Percentiles rank a stretch among this genome's conserved stretches.
phyloP scores from a whole-genome alignment of 2,888 invertebrate genomes.

The Patella depressa region DNA sequence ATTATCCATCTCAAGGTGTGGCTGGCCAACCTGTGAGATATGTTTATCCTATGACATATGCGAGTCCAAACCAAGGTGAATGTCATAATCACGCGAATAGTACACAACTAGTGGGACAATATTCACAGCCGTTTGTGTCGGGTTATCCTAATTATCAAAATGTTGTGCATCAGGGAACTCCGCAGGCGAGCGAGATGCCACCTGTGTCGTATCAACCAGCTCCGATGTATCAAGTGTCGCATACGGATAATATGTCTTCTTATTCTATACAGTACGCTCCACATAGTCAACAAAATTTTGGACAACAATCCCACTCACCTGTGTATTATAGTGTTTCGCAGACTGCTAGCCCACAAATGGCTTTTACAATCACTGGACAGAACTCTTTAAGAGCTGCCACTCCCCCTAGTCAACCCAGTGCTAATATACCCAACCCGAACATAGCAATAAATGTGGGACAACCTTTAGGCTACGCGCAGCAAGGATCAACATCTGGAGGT shows the following conservation, averaged over 20 bases:
- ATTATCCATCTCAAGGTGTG: constrained; percentile 43
- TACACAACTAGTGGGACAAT: constrained; percentile 22
- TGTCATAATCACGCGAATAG: constrained; percentile 16
- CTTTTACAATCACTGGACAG: constrained; percentile 29
- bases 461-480: constrained; percentile 27
- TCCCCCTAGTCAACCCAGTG: constrained; percentile 44
- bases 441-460: constrained; percentile 37
- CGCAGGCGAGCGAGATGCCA: constrained; percentile 17
- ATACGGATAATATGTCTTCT: constrained; percentile 29
- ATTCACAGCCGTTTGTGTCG: constrained; percentile 21
- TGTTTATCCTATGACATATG: constrained; percentile 44
- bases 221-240: constrained; percentile 34
- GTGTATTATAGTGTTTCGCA: constrained; percentile 40
- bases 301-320: constrained; percentile 33
- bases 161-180: constrained; percentile 26
- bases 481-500: constrained; percentile 15
- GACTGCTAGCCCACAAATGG: constrained; percentile 33
- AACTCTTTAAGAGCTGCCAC: constrained; percentile 43
- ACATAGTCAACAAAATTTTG: constrained; percentile 27
- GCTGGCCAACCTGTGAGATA: constrained; percentile 49
- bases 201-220: constrained; percentile 24
- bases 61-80: constrained; percentile 30
- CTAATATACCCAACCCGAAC: constrained; percentile 35
- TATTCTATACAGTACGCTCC: constrained; percentile 38
- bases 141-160: constrained; percentile 25